These are phyloP conservation scores for Heterodera filipjevi DNA, from an alignment of 2,888 invertebrate species.

Conservation along the genomic window DNA sequence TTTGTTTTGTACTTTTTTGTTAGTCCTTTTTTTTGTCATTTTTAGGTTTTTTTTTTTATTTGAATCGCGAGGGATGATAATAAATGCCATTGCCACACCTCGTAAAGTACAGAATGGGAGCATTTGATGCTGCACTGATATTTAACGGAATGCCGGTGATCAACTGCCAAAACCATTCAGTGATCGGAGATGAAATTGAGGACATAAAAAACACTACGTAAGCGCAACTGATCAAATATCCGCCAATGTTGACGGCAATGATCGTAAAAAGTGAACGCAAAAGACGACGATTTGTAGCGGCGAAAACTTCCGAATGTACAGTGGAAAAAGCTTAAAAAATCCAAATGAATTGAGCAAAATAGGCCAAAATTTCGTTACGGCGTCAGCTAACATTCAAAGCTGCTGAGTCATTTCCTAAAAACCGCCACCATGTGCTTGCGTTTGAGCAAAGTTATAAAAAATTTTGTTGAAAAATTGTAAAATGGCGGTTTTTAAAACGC, in stretches of 20 bases:
- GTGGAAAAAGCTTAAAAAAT: neutral
- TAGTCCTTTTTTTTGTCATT: no score
- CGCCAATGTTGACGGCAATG: slow-evolving; percentile 9
- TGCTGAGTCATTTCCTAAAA: no score
- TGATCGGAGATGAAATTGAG: slow-evolving; percentile 4
- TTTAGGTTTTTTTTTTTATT: no score
- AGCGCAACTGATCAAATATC: neutral
- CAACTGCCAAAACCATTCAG: slow-evolving; percentile 18
- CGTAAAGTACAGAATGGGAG: slow-evolving; percentile 11
- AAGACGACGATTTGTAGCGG: neutral
- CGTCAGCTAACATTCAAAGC: no score
- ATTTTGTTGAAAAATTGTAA: no score
- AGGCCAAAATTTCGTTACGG: no score
- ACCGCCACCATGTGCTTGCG: no score
- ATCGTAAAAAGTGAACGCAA: neutral
- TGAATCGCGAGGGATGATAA: no score
- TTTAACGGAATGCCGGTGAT: slow-evolving; percentile 24
- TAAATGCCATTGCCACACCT: neutral
- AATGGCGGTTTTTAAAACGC: no score
- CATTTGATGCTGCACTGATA: slow-evolving; percentile 9
- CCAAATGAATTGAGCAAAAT: no score
- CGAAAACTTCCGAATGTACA: neutral
- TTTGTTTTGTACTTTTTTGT: no score
- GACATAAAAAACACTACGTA: slow-evolving; percentile 20
- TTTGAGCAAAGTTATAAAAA: no score